These are phyloP conservation scores for Istiophorus platypterus DNA, from an alignment of 2,113 vertebrate genomes.

Conservation along the genomic window DNA sequence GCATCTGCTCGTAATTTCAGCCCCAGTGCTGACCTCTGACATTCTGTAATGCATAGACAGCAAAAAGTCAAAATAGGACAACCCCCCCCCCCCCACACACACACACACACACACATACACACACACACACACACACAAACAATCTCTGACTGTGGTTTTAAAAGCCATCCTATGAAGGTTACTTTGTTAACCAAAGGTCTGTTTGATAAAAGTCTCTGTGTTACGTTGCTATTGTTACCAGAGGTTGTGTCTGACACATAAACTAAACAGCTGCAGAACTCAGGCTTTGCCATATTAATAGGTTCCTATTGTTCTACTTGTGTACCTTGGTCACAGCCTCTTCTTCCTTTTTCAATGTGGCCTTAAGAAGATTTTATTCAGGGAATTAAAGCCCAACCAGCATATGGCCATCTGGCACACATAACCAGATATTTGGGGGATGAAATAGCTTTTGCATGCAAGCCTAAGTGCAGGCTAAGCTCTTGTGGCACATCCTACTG, in stretches of 20 bases:
- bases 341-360: conserved; percentile 43
- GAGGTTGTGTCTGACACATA: conserved; percentile 4
- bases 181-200: background rate
- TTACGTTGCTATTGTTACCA: background rate
- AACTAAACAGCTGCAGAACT: conserved; percentile 17
- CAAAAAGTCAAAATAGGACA: too few species aligned
- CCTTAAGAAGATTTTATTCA: conserved; percentile 66
- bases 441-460: conserved; percentile 68
- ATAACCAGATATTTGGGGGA: conserved; percentile 70
- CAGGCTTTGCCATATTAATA: conserved; percentile 16
- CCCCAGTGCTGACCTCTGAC: conserved; percentile 15
- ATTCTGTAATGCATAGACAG: conserved; percentile 22
- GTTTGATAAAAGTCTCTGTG: background rate
- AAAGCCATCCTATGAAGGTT: background rate
- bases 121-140: too few species aligned
- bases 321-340: conserved; percentile 13
- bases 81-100: too few species aligned
- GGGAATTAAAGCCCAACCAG: conserved; percentile 70
- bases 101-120: too few species aligned
- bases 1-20: conserved; percentile 24
- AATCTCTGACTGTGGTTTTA: conserved; percentile 4
- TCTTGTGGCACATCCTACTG: conserved; percentile 48
- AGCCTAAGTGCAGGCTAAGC: conserved; percentile 69
- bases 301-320: conserved; percentile 53
- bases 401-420: conserved; percentile 74